A percentile compares a stretch with the other conserved stretches of the same genome.
Evolutionary conservation across 2,113 vertebrate genomes (phyloP).

Genomic region (Pteronura brasiliensis): DNA sequence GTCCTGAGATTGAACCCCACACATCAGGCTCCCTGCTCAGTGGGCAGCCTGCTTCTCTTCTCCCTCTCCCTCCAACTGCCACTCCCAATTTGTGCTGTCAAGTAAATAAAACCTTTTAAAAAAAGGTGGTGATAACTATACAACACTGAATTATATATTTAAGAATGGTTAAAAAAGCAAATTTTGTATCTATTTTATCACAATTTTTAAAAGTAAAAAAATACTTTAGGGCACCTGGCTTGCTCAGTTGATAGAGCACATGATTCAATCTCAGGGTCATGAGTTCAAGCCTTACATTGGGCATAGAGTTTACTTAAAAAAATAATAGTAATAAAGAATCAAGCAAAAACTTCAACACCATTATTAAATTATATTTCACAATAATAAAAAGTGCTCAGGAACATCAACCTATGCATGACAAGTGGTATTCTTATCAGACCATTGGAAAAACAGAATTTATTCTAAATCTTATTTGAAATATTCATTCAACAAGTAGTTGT

Average conservation of each 20-base stretch:
- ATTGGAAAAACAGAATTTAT: not conserved
- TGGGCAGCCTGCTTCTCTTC: not conserved
- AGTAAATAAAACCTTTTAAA: not conserved
- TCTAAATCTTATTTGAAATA: constrained; percentile 28
- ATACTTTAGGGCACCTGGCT: not conserved
- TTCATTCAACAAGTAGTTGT: not conserved
- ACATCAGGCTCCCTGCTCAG: not conserved
- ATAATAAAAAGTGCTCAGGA: not conserved
- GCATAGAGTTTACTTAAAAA: not conserved
- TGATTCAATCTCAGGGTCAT: not conserved
- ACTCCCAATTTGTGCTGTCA: not conserved
- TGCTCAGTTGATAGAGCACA: not conserved
- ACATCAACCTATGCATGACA: no score
- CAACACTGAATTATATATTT: not conserved
- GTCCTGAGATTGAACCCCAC: not conserved
- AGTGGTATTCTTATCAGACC: not conserved
- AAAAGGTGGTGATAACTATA: not conserved
- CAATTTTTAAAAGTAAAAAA: not conserved
- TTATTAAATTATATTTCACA: not conserved
- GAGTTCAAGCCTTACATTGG: not conserved
- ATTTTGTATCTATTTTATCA: not conserved
- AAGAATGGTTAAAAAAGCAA: not conserved
- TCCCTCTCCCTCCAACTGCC: not conserved
- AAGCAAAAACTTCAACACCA: not conserved
- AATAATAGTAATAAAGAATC: not conserved